Base-by-base conservation (phyloP, 2,113 vertebrate genomes). In the Potamarius usumacintae region DNA sequence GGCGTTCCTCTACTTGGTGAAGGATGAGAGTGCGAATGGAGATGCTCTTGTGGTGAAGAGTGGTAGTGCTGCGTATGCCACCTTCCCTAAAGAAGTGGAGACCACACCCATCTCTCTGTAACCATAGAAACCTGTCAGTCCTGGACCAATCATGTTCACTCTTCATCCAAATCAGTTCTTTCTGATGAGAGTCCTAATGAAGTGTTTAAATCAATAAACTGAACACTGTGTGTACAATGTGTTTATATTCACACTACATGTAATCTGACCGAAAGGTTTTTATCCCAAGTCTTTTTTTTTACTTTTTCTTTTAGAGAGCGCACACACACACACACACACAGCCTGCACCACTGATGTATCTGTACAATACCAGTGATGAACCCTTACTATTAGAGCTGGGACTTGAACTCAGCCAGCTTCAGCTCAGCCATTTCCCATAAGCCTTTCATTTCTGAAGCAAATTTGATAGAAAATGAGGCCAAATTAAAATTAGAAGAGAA, bases 1-100 rank as follows among this genome's bases (percentile, higher is more conserved):
- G n/a, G 89, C 69, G 3, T 89, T 90, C 3, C 82, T 90, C 17
- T 27, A 27, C 71, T 55, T 90, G 22, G 67, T 88, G 77, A 88
- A 85, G 80, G 87, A 90, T 85, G 89, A 90, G 53, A 78, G 69
- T 67, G 83, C 82, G 85, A 87, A 88, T 1, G 87, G 89, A 69
- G 85, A 83, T 0, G 85, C 9, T 48, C 67, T 90, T 12, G 10
- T 42, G 34, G 85, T 90, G 63, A 27, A 11, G 0, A 55, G 5
- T 15, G 62, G 52, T 1, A 69, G 77, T 9, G 78, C 77, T 0
- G 57, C 9, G 18, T 52, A 71, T 1, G 1, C 42, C 8, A 25
- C 4, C 4, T 85, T 90, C 7, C 87, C 87, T 22, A 20, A 42
- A 79, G 77, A 87, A 2, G 0, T 85, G 10, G 65, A 20, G 6